These are phyloP conservation scores for Hydroisotoma schaefferi DNA, from an alignment of 2,888 invertebrate species.

Conservation along the genomic window DNA sequence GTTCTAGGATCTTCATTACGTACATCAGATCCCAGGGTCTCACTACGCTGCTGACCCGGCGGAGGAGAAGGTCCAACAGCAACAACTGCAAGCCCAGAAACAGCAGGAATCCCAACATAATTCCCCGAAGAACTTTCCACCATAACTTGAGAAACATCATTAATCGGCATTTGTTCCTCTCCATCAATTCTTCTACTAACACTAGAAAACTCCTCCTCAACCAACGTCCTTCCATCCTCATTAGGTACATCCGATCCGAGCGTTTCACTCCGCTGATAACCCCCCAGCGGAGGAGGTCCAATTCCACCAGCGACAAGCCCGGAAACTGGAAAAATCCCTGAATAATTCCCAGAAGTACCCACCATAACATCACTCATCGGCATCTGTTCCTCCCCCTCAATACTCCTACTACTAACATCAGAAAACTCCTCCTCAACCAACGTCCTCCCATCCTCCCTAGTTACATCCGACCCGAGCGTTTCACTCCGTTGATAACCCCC, in stretches of 20 bases:
- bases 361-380: constrained; percentile 21
- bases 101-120: too few species aligned
- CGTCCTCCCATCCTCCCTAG: neutral
- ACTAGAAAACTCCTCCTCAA: neutral
- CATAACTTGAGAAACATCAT: too few species aligned
- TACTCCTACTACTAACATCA: too few species aligned
- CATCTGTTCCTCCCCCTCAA: constrained; percentile 6
- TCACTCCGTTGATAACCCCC: constrained; percentile 5
- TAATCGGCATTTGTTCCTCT: constrained; percentile 4
- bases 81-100: neutral
- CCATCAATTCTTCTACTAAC: constrained; percentile 11
- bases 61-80: constrained; percentile 6
- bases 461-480: neutral
- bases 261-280: constrained; percentile 6
- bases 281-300: too few species aligned
- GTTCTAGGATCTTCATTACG: constrained; percentile 29
- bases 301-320: too few species aligned
- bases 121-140: constrained; percentile 14
- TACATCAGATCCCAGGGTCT: constrained; percentile 49
- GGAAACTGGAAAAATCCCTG: too few species aligned
- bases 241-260: neutral
- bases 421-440: neutral
- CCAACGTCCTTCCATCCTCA: neutral
- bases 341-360: too few species aligned
- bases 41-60: constrained; percentile 42